phyloP scores from a whole-genome alignment of 2,113 vertebrate species.

The Odobenus rosmarus region DNA sequence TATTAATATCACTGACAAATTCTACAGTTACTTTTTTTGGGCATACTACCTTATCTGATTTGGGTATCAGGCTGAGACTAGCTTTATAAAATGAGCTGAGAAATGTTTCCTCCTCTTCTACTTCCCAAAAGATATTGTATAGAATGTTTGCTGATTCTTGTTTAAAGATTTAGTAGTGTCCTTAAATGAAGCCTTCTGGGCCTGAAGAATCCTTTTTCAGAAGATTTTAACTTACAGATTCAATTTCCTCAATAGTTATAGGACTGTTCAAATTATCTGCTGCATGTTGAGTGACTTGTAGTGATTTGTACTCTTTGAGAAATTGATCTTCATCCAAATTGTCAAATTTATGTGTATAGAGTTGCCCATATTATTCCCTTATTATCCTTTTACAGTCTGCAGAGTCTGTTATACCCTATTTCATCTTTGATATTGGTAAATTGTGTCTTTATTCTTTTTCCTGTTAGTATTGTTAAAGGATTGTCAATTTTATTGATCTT shows the following conservation, averaged over 20 bases:
- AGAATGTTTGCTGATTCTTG: background rate
- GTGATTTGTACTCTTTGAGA: background rate
- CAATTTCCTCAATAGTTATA: background rate
- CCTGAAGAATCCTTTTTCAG: background rate
- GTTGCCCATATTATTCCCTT: background rate
- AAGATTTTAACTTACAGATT: constrained; percentile 1
- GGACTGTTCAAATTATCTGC: background rate
- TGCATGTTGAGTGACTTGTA: background rate
- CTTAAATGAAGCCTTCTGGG: background rate
- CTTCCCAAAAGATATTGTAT: background rate
- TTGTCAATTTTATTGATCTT: background rate
- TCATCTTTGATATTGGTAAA: background rate
- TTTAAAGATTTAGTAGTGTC: background rate
- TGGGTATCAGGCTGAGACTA: background rate
- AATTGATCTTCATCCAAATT: background rate
- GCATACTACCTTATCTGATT: background rate
- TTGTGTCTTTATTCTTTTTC: background rate
- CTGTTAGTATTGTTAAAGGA: background rate
- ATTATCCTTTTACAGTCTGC: background rate
- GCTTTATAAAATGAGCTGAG: background rate
- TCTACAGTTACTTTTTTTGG: background rate
- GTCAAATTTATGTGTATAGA: background rate
- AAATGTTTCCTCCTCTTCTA: background rate
- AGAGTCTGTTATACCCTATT: background rate
- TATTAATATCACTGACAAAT: background rate